Percentiles rank a stretch among this genome's conserved stretches.
Conservation (phyloP, 2,113 vertebrate genomes). For the Lagopus muta region DNA sequence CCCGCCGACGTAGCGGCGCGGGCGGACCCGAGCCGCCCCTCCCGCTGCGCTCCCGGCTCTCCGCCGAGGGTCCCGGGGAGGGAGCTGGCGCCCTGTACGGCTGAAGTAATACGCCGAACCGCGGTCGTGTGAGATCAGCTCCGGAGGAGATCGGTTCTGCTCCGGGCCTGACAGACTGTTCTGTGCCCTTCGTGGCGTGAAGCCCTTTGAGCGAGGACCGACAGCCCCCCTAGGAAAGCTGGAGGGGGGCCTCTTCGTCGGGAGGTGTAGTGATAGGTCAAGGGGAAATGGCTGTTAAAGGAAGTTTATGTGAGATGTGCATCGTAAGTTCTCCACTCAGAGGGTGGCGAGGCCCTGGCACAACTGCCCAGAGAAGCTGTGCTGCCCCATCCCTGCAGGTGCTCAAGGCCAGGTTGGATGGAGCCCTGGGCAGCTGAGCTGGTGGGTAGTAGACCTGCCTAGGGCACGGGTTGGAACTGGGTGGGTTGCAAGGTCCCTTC, state of each 20-base stretch:
- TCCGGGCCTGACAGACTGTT: not conserved
- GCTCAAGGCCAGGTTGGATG: too few species aligned
- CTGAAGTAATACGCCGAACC: too few species aligned
- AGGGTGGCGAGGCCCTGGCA: too few species aligned
- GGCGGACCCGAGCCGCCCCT: not conserved
- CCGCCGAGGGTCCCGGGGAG: too few species aligned
- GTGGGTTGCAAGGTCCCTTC: not conserved
- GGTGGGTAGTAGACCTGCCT: not conserved
- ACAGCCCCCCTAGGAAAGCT: not conserved
- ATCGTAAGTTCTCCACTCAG: not conserved
- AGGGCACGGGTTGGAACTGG: not conserved
- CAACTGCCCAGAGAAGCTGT: too few species aligned
- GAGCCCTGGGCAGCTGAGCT: not conserved
- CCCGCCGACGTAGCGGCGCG: too few species aligned
- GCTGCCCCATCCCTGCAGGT: too few species aligned
- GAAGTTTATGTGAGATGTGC: not conserved
- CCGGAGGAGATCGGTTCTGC: not conserved
- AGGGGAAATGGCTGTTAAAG: not conserved
- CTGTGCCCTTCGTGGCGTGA: not conserved
- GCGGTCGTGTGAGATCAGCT: rapidly evolving
- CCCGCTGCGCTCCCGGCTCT: too few species aligned
- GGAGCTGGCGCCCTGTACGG: too few species aligned
- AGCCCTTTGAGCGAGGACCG: not conserved
- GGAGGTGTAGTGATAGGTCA: not conserved
- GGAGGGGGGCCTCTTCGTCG: not conserved